Conservation (phyloP, 2,797 vertebrate species). For the Coracias cyanogaster region DNA sequence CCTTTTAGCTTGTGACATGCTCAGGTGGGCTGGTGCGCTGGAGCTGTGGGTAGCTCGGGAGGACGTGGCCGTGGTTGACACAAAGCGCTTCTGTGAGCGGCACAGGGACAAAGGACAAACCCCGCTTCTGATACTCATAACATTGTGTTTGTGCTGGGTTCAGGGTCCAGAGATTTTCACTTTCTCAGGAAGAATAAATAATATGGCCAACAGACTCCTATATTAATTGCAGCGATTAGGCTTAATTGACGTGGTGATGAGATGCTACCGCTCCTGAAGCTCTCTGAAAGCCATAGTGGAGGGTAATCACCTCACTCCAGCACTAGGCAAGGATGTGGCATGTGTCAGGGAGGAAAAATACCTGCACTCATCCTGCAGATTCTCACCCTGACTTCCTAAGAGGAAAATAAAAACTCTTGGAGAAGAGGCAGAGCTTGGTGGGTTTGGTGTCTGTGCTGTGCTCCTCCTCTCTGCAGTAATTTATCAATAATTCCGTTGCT, state of each 20-base stretch:
- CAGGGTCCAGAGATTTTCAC: not conserved
- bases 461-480: slow-evolving; percentile 24
- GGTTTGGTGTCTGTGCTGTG: not conserved
- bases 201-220: not conserved
- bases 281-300: not conserved
- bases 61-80: not conserved
- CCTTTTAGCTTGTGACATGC: not conserved
- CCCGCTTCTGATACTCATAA: not conserved
- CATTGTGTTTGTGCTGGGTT: not conserved
- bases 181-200: not conserved
- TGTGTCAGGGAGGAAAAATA: not conserved
- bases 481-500: slow-evolving; percentile 44
- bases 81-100: rapidly evolving
- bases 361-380: not conserved
- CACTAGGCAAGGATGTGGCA: rapidly evolving
- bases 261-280: not conserved
- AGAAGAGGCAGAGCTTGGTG: not conserved
- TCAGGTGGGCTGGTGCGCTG: rapidly evolving
- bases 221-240: not conserved
- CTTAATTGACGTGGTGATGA: not conserved
- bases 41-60: rapidly evolving
- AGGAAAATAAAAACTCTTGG: not conserved
- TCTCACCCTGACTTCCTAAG: not conserved
- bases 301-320: not conserved
- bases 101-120: no score